These are phyloP conservation scores for Oryzias woworae DNA, from an alignment of 2,113 vertebrate genomes.

Conservation along the genomic window DNA sequence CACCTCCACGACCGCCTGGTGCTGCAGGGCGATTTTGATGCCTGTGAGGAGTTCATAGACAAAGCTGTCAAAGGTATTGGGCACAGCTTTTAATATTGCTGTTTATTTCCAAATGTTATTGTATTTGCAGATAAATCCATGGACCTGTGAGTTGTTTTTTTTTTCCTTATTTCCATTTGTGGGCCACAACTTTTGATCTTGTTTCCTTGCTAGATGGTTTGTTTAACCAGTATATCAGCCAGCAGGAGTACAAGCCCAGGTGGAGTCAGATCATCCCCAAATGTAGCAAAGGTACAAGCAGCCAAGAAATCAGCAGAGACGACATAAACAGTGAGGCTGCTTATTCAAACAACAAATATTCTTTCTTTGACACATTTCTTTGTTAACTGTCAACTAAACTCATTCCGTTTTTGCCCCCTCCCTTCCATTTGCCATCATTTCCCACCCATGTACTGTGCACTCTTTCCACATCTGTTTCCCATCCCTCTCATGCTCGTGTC, in stretches of 20 bases:
- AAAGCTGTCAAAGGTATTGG: conserved; percentile 92
- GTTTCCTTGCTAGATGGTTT: conserved; percentile 82
- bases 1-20: conserved; percentile 95
- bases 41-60: conserved; percentile 96
- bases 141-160: background rate
- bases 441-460: conserved; percentile 2
- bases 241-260: conserved; percentile 97
- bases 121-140: background rate
- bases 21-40: conserved; percentile 93
- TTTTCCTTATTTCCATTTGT: background rate
- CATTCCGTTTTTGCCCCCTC: conserved; percentile 9
- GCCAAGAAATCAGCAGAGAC: conserved; percentile 66
- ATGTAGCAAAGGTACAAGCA: conserved; percentile 90
- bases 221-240: conserved; percentile 99
- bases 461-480: conserved; percentile 14
- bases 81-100: background rate
- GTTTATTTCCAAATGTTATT: background rate
- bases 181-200: conserved; percentile 6
- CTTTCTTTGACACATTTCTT: too few relatives aligned
- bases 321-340: conserved; percentile 69
- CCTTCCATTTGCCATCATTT: background rate
- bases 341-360: conserved; percentile 19
- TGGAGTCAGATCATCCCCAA: conserved; percentile 99
- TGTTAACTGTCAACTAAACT: conserved; percentile 3
- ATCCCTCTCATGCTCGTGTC: conserved; percentile 6